Percentiles rank a stretch among this genome's conserved stretches.
phyloP scores from a whole-genome alignment of 2,797 vertebrate species.

The Amazona ochrocephala region DNA sequence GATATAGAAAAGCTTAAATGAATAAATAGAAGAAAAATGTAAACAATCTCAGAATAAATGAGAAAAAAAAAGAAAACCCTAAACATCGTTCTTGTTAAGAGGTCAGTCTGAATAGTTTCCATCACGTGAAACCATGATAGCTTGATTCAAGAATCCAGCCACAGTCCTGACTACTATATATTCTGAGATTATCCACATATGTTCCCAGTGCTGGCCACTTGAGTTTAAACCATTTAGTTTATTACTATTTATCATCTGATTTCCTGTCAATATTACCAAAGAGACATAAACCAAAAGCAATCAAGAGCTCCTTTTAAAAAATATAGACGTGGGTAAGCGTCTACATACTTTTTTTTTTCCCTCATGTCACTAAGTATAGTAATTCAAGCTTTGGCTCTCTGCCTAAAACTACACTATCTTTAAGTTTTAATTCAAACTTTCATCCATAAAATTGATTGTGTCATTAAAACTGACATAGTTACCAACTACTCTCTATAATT shows the following conservation, averaged over 20 bases:
- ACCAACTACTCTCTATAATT: slow-evolving; percentile 70
- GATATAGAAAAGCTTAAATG: background rate
- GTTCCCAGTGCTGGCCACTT: background rate
- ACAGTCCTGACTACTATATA: background rate
- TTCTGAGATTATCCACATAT: background rate
- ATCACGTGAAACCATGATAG: background rate
- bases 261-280: slow-evolving; percentile 27
- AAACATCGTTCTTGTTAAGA: background rate
- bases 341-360: slow-evolving; percentile 4
- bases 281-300: slow-evolving; percentile 55
- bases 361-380: slow-evolving; percentile 40
- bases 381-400: slow-evolving; percentile 65
- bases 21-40: background rate
- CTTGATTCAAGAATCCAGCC: background rate
- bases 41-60: slow-evolving; percentile 1
- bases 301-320: slow-evolving; percentile 33
- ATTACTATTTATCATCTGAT: slow-evolving; percentile 30
- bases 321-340: slow-evolving; percentile 4
- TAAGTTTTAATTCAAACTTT: slow-evolving; percentile 72
- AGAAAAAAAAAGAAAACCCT: background rate
- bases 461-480: slow-evolving; percentile 69
- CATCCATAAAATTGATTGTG: slow-evolving; percentile 73
- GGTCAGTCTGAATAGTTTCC: background rate
- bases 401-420: slow-evolving; percentile 69
- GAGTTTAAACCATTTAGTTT: background rate